phyloP scores from a whole-genome alignment of 2,888 invertebrate species.

The Cepaea hortensis region DNA sequence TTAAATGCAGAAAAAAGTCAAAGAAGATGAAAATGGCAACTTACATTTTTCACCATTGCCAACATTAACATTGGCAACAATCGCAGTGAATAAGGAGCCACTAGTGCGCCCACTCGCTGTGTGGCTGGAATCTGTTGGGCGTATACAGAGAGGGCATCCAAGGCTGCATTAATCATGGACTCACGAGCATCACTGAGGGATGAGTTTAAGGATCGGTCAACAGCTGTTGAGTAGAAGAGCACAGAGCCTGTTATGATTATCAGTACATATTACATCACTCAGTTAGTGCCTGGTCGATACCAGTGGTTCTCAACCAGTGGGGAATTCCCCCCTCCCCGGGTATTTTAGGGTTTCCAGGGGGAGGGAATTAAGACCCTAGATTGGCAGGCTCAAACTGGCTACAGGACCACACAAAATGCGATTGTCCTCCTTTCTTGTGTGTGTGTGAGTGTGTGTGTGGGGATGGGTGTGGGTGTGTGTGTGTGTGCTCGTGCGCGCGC shows the following conservation, averaged over 20 bases:
- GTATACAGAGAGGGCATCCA: constrained; percentile 89
- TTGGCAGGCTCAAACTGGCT: too few species aligned
- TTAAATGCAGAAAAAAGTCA: background rate
- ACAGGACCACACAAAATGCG: too few species aligned
- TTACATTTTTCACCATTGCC: constrained; percentile 91
- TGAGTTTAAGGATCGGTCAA: constrained; percentile 90
- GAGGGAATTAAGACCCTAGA: too few species aligned
- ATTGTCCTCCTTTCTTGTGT: too few species aligned
- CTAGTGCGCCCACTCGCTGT: constrained; percentile 80
- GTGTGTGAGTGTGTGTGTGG: too few species aligned
- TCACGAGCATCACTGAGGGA: constrained; percentile 95
- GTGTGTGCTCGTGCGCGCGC: too few species aligned
- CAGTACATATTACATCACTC: background rate
- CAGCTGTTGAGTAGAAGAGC: constrained; percentile 80
- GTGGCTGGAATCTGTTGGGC: constrained; percentile 79
- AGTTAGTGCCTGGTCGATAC: background rate
- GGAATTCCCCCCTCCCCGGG: too few species aligned
- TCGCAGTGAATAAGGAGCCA: constrained; percentile 86
- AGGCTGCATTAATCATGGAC: constrained; percentile 94
- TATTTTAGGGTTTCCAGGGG: too few species aligned
- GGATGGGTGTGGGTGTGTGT: too few species aligned
- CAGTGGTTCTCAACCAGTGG: too few species aligned
- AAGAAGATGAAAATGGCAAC: constrained; percentile 60
- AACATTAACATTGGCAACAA: constrained; percentile 92
- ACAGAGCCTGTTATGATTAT: background rate